phyloP scores from a whole-genome alignment of 2,797 vertebrate genomes.

The Chromis chromis region DNA sequence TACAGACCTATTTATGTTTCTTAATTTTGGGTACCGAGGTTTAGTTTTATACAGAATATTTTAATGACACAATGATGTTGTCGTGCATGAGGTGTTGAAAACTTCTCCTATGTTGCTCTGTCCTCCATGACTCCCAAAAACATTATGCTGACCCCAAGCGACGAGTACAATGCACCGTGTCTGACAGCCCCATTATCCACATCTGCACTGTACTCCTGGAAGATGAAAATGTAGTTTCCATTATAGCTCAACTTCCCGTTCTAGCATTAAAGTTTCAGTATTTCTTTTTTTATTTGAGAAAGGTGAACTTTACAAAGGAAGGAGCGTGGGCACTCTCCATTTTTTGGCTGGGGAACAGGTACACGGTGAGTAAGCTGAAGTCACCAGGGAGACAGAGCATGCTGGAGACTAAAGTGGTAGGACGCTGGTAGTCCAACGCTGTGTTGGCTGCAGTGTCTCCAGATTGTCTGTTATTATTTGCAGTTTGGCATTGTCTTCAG shows the following conservation, averaged over 20 bases:
- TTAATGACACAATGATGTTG: too few relatives aligned
- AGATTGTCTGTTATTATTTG: slow-evolving; percentile 10
- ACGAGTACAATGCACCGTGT: too few relatives aligned
- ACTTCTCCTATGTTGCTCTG: too few relatives aligned
- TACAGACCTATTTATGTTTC: too few relatives aligned
- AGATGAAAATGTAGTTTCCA: background rate
- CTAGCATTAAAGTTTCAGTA: slow-evolving; percentile 2
- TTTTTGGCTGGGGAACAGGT: background rate
- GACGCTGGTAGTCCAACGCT: background rate
- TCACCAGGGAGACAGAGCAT: background rate
- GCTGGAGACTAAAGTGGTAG: slow-evolving; percentile 5
- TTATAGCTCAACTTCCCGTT: background rate
- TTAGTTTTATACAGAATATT: too few relatives aligned
- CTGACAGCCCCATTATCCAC: background rate
- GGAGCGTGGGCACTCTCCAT: background rate
- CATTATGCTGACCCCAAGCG: too few relatives aligned
- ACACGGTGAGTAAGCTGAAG: background rate
- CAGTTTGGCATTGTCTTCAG: background rate
- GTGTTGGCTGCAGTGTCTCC: background rate
- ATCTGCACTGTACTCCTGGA: background rate
- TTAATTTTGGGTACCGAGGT: too few relatives aligned
- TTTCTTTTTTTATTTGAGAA: background rate
- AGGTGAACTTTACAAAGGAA: background rate
- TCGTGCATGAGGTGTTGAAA: too few relatives aligned
- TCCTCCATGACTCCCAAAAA: too few relatives aligned